A percentile compares a stretch with the other conserved stretches of the same genome.
phyloP scores from a whole-genome alignment of 1,140 invertebrate genomes.

The Samia ricini region DNA sequence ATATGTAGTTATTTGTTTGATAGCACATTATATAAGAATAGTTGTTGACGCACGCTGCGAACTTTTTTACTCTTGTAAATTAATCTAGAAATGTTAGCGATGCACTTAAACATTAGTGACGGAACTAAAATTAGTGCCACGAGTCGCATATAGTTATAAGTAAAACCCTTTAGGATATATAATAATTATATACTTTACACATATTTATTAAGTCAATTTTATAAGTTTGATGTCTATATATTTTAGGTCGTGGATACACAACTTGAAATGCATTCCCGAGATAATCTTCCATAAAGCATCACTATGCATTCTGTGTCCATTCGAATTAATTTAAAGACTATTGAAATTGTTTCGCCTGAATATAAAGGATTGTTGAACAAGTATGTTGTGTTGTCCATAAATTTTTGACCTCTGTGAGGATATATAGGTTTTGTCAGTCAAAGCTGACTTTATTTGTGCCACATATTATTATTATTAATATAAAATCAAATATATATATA shows the following conservation, averaged over 20 bases:
- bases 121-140: conserved; percentile 30
- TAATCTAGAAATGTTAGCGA: conserved; percentile 17
- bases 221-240: conserved; percentile 53
- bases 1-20: conserved; percentile 13
- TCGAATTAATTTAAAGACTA: conserved; percentile 29
- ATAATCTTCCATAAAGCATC: conserved; percentile 55
- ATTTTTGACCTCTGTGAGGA: conserved; percentile 30
- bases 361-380: conserved; percentile 9
- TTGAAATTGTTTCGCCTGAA: conserved; percentile 12
- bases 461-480: conserved; percentile 11
- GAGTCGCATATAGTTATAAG: conserved; percentile 23
- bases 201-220: conserved; percentile 56
- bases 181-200: conserved; percentile 41
- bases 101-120: conserved; percentile 16
- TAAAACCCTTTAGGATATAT: conserved; percentile 21
- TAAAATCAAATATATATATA: conserved; percentile 12
- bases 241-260: conserved; percentile 38
- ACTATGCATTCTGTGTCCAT: conserved; percentile 51
- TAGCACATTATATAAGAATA: conserved; percentile 32
- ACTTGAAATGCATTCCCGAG: conserved; percentile 58
- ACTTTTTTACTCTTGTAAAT: conserved; percentile 14
- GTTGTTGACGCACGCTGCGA: conserved; percentile 33
- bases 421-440: conserved; percentile 6
- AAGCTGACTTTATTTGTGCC: conserved; percentile 14
- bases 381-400: conserved; percentile 24